A percentile compares a stretch with the other conserved stretches of the same genome.
Evolutionary conservation across 2,888 invertebrate genomes (phyloP).

Genomic region (Xestia rhomboidea): DNA sequence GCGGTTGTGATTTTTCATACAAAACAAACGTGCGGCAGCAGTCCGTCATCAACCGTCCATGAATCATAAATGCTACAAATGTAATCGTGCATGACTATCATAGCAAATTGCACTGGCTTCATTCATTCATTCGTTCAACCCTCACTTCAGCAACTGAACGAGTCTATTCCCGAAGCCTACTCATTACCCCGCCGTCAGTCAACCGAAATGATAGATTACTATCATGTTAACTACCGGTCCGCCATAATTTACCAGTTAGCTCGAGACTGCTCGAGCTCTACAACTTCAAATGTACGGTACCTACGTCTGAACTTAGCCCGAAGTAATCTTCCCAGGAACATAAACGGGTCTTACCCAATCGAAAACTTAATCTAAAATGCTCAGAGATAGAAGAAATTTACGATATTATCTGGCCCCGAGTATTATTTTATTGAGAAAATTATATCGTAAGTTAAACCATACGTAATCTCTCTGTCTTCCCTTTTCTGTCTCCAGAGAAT

Average conservation of each 20-base stretch:
- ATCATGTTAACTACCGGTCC: conserved; percentile 42
- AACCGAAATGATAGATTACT: conserved; percentile 61
- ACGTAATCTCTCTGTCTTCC: conserved; percentile 57
- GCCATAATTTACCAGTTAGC: conserved; percentile 39
- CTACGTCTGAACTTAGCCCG: conserved; percentile 28
- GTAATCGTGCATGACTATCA: conserved; percentile 9
- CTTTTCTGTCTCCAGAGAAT: conserved; percentile 57
- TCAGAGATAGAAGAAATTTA: conserved; percentile 41
- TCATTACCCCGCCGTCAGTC: conserved; percentile 52
- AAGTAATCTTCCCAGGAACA: conserved; percentile 49
- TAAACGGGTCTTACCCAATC: conserved; percentile 46
- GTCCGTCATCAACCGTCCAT: too few species aligned
- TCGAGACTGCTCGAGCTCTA: conserved; percentile 2
- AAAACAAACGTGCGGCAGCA: too few species aligned
- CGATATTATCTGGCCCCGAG: conserved; percentile 45
- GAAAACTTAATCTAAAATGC: conserved; percentile 54
- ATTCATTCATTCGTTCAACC: conserved; percentile 15
- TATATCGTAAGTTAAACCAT: conserved; percentile 54
- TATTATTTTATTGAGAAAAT: conserved; percentile 60
- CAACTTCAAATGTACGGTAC: conserved; percentile 21
- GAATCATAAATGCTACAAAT: not conserved
- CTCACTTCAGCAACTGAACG: conserved; percentile 32
- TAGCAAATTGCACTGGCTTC: not conserved
- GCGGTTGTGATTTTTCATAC: too few species aligned
- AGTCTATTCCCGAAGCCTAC: conserved; percentile 50